Evolutionary conservation across 1,140 invertebrate genomes (phyloP), one percentile per base, ranked within the genome.

Genomic region (Drosophila sucinea): DNA sequence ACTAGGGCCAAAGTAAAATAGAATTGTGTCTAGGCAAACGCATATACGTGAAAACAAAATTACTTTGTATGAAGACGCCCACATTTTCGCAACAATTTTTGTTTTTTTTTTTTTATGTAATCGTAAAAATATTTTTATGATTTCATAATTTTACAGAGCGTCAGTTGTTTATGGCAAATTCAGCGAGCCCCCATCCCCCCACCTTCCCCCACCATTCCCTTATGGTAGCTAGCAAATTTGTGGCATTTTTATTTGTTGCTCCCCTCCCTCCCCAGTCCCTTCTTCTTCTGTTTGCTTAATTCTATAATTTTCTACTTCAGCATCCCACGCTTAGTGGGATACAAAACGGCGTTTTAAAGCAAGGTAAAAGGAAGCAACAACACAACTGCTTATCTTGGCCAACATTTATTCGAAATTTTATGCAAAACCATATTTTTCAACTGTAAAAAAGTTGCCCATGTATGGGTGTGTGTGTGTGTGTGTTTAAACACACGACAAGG

Each of bases 81-180:
- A 76, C 73, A 71, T 83, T 77, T 87, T 89, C 44, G 61, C 83
- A 86, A 79, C 65, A 38, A 27, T 51, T n/a, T 51, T 47, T 51
- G 1, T 10, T 51, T 27, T 27, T 27, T 25, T 47, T 47, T 89
- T 87, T 89, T 89, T 89, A 84, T 90, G 84, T 79, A 81, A 90
- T 89, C 84, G 77, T 89, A 90, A 89, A 89, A 89, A 90, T 90
- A 90, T 85, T 90, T 89, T 89, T 89, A 89, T 81, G 84, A 89
- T 89, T 89, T 84, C 85, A 89, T 89, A 89, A 89, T 89, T 89
- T 89, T 85, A 87, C 83, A 87, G 75, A 57, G 54, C 47, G 68
- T 58, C 69, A 54, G 67, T 83, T 83, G 79, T 87, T 87, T 87
- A 87, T 83, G 64, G 60, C 77, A 47, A 47, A 27, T 62, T 51